Evolutionary conservation across 2,888 invertebrate genomes (phyloP).

Genomic region (Platycnemis pennipes): DNA sequence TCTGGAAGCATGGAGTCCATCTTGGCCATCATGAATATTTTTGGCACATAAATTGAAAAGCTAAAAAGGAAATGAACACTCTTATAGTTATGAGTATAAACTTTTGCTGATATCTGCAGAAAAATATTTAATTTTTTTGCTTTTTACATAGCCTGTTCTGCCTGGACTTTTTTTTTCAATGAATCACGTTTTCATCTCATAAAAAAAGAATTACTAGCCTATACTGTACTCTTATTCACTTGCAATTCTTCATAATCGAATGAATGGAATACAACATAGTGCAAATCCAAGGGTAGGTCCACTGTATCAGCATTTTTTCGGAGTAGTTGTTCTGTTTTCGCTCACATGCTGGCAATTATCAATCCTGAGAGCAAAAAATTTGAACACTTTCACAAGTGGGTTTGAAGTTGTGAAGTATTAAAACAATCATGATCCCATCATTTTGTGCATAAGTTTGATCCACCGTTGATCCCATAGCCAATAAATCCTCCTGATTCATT

Average conservation of each 20-base stretch:
- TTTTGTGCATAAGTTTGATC: slow-evolving; percentile 8
- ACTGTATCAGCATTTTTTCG: not conserved
- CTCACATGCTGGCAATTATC: not conserved
- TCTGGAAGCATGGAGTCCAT: not conserved
- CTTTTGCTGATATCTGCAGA: not conserved
- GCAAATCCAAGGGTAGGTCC: not conserved
- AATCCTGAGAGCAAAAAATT: not conserved
- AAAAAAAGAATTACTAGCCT: too few species aligned
- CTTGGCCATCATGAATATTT: not conserved
- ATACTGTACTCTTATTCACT: not conserved
- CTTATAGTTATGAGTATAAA: not conserved
- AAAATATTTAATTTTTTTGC: not conserved
- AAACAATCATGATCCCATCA: slow-evolving; percentile 14
- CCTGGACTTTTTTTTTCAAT: not conserved
- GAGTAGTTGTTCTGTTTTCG: not conserved
- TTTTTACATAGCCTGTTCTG: not conserved
- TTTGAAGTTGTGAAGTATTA: not conserved
- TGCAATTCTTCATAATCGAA: not conserved
- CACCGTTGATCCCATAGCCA: slow-evolving; percentile 16
- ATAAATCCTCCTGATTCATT: not conserved
- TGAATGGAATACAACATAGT: not conserved
- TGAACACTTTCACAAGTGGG: not conserved
- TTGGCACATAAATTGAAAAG: not conserved
- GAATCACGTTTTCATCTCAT: not conserved
- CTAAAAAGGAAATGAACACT: not conserved